Evolutionary conservation across 2,113 vertebrate species (phyloP).

Genomic region (Poeciliopsis prolifica): DNA sequence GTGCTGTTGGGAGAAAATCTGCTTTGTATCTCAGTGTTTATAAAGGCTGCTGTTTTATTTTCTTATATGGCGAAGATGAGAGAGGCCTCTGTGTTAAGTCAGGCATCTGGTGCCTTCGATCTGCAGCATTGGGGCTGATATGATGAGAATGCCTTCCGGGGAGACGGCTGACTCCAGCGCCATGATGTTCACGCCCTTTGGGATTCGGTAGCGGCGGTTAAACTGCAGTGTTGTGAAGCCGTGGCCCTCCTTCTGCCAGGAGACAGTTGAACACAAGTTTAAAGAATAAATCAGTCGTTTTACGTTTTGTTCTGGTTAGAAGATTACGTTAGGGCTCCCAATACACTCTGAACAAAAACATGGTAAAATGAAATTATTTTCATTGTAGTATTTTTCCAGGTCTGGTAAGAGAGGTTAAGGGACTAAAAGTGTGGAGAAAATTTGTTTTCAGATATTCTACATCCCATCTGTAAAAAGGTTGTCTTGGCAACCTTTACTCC

Average conservation of each 20-base stretch:
- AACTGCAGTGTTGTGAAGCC: slow-evolving; percentile 79
- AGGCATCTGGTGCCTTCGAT: slow-evolving; percentile 43
- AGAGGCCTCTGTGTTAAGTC: slow-evolving; percentile 31
- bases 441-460: no score
- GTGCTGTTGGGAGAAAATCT: slow-evolving; percentile 32
- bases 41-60: slow-evolving; percentile 23
- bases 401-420: background rate
- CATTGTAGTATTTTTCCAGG: background rate
- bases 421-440: background rate
- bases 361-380: background rate
- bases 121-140: slow-evolving; percentile 76
- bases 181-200: slow-evolving; percentile 76
- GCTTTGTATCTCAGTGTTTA: slow-evolving; percentile 19
- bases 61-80: slow-evolving; percentile 10
- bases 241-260: slow-evolving; percentile 63
- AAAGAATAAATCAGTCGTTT: background rate
- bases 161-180: slow-evolving; percentile 78
- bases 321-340: background rate
- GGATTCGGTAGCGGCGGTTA: slow-evolving; percentile 79
- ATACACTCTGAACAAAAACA: background rate
- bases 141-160: slow-evolving; percentile 77
- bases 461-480: no score
- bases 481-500: no score
- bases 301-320: background rate
- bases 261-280: slow-evolving; percentile 1